Evolutionary conservation across 1,140 invertebrate species (phyloP), one percentile per base, ranked within the genome.

Genomic region (Listronotus bonariensis): DNA sequence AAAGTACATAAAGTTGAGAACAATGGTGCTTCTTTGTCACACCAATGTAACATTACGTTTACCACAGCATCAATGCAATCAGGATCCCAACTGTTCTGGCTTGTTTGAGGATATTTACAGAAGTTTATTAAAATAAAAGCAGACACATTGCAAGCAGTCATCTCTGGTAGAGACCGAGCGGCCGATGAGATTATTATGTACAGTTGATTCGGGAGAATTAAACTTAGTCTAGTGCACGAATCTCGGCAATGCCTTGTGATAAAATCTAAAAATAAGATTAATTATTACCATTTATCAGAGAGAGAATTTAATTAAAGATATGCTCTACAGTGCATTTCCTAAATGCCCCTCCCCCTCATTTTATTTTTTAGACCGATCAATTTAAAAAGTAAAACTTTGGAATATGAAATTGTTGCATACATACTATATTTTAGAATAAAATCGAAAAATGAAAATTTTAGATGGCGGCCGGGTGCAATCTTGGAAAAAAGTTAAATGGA

Each of bases 1-100:
- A 87, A 80, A 0, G 87, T 88, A 40, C 84, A 83, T 8, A 88
- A 72, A 14, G 83, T 82, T 57, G 84, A 82, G 58, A 87, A 87
- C 34, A 87, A 73, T 15, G 81, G 78, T 12, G 80, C 80, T 66
- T 87, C 84, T 65, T 86, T 87, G 61, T 86, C 86, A 71, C 85
- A 86, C 78, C 84, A 87, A 38, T 85, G 81, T 70, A 82, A 72
- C 80, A 88, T 80, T 72, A 85, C 78, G 59, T 78, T 81, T 34
- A 85, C 53, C 10, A 84, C 67, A 6, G 76, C 76, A 36, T 79
- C 69, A 17, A 85, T 77, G 38, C 74, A 71, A 6, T 68, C n/a
- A 0, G 72, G 68, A 26, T 59, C 9, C 68, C 73, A 78, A 26
- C 66, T 66, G 34, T 59, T 42, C 6, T 43, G 7, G 9, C 42